phyloP scores from a whole-genome alignment of 2,113 vertebrate species.

The Lophotis ruficrista region DNA sequence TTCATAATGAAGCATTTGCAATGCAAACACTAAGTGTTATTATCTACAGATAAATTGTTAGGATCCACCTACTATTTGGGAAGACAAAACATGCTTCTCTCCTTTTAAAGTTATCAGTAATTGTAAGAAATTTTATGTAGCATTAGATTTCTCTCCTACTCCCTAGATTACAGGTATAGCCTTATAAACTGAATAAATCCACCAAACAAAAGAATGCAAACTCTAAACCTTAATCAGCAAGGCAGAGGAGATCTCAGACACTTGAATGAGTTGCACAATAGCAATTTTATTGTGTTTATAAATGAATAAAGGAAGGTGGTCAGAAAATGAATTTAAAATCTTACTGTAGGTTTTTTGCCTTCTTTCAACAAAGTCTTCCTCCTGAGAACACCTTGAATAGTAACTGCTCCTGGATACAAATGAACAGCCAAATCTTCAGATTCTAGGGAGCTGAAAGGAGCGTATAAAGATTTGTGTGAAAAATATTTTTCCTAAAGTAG shows the following conservation, averaged over 20 bases:
- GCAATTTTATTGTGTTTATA: not conserved
- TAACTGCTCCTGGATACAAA: conserved; percentile 93
- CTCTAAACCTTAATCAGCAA: not conserved
- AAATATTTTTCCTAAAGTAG: not conserved
- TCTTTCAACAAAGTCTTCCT: conserved; percentile 97
- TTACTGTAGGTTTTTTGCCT: conserved; percentile 98
- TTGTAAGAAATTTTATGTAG: not conserved
- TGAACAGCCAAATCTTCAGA: conserved; percentile 96
- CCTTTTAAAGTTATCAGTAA: not conserved
- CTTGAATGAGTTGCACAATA: not conserved
- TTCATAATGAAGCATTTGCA: not conserved
- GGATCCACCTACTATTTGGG: not conserved
- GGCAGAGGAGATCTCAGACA: not conserved
- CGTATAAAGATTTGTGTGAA: conserved; percentile 40
- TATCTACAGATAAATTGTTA: not conserved
- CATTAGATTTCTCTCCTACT: not conserved
- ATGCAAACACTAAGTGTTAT: not conserved
- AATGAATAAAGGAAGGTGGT: not conserved
- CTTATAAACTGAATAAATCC: not conserved
- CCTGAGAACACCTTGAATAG: conserved; percentile 94
- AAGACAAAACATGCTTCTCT: not conserved
- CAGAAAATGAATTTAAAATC: conserved; percentile 24
- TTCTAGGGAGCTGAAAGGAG: conserved; percentile 88
- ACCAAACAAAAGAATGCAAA: not conserved
- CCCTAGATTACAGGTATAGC: not conserved